These are phyloP conservation scores for Nematopogon swammerdamellus DNA, from an alignment of 2,888 invertebrate genomes.

Conservation along the genomic window DNA sequence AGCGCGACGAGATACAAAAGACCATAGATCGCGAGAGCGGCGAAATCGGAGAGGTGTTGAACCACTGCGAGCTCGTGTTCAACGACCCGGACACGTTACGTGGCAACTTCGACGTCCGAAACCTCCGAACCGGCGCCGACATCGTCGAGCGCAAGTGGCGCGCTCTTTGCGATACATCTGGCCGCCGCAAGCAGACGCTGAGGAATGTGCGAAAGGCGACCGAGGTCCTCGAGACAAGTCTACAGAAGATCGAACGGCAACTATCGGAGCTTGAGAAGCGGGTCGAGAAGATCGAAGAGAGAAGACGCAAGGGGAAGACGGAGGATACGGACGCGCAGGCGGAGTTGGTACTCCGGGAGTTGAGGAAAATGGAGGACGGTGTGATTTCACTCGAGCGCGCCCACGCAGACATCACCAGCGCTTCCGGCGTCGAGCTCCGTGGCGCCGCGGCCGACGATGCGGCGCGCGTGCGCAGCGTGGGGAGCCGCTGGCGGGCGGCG, in stretches of 20 bases:
- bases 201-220: conserved; percentile 57
- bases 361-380: conserved; percentile 62
- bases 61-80: conserved; percentile 72
- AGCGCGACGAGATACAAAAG: conserved; percentile 71
- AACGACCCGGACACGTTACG: conserved; percentile 72
- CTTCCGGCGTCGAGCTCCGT: conserved; percentile 60
- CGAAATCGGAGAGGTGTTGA: conserved; percentile 74
- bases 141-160: conserved; percentile 79
- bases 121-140: conserved; percentile 63
- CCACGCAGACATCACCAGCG: conserved; percentile 66
- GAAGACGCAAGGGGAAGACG: conserved; percentile 37
- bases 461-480: conserved; percentile 58
- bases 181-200: conserved; percentile 53
- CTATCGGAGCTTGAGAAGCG: conserved; percentile 59
- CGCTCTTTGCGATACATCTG: conserved; percentile 68
- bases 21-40: conserved; percentile 74
- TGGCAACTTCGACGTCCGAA: conserved; percentile 67
- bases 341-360: conserved; percentile 50
- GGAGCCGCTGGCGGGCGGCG: conserved; percentile 65
- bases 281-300: conserved; percentile 47
- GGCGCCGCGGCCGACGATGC: conserved; percentile 67
- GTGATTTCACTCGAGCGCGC: conserved; percentile 64
- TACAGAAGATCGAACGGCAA: conserved; percentile 60
- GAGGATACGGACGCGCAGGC: conserved; percentile 53
- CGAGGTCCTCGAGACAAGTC: conserved; percentile 61